phyloP scores from a whole-genome alignment of 2,797 vertebrate species.

The Antennarius maculatus region DNA sequence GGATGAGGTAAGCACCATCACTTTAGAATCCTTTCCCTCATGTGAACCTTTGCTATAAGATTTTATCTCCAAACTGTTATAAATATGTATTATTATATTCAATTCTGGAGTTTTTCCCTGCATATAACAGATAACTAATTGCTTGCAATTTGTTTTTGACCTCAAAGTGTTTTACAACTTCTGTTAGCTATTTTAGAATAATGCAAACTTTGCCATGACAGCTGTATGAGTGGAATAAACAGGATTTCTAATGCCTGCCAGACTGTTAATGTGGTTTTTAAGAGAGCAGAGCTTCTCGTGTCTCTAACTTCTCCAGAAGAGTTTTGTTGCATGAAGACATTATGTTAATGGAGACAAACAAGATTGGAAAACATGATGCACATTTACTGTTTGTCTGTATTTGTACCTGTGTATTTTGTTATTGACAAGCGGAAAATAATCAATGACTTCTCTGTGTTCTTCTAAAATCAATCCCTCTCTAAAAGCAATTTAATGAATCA shows the following conservation, averaged over 20 bases:
- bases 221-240: slow-evolving; percentile 44
- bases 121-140: slow-evolving; percentile 21
- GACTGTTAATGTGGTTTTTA: slow-evolving; percentile 52
- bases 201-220: slow-evolving; percentile 34
- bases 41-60: slow-evolving; percentile 11
- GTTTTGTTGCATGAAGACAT: slow-evolving; percentile 46
- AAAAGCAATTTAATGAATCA: slow-evolving; percentile 26
- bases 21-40: slow-evolving; percentile 24
- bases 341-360: slow-evolving; percentile 49
- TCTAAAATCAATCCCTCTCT: slow-evolving; percentile 26
- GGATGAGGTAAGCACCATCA: slow-evolving; percentile 52
- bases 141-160: slow-evolving; percentile 25
- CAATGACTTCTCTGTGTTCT: slow-evolving; percentile 39
- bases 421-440: slow-evolving; percentile 41
- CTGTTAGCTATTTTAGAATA: slow-evolving; percentile 45
- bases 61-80: slow-evolving; percentile 11
- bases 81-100: background rate
- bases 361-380: slow-evolving; percentile 33
- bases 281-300: slow-evolving; percentile 28
- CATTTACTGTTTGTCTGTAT: slow-evolving; percentile 19
- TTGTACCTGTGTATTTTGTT: slow-evolving; percentile 30
- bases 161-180: slow-evolving; percentile 48
- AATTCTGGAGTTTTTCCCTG: background rate
- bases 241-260: slow-evolving; percentile 45
- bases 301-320: slow-evolving; percentile 42